Evolutionary conservation across 2,113 vertebrate genomes (phyloP).

Genomic region (Merops nubicus): DNA sequence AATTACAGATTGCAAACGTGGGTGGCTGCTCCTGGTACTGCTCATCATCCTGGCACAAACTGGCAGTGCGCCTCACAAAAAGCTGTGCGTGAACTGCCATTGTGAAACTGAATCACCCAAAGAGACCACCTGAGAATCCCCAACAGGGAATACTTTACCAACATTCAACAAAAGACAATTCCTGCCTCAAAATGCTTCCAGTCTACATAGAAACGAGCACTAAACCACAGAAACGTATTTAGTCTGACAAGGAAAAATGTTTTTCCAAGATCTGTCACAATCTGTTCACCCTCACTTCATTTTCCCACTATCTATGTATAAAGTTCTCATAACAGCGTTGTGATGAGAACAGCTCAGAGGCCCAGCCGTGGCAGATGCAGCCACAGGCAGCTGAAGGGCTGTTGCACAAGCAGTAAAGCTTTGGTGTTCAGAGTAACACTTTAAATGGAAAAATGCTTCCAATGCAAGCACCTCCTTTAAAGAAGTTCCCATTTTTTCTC

Average conservation of each 20-base stretch:
- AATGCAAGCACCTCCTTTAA: fast-evolving
- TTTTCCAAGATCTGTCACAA: not conserved
- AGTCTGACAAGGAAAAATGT: not conserved
- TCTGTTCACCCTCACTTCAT: not conserved
- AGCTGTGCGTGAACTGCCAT: fast-evolving
- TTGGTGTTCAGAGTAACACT: not conserved
- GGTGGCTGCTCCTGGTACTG: fast-evolving
- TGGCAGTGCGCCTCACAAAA: fast-evolving
- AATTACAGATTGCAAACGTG: fast-evolving
- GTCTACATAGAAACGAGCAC: not conserved
- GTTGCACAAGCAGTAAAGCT: not conserved
- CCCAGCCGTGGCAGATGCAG: fast-evolving
- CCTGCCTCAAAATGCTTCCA: not conserved
- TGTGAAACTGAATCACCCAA: no score
- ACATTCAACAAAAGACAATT: not conserved
- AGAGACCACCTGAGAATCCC: not conserved
- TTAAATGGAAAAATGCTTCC: not conserved
- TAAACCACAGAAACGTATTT: fast-evolving
- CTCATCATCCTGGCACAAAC: not conserved
- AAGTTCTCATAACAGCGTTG: not conserved
- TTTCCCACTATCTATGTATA: fast-evolving
- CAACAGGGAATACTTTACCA: no score
- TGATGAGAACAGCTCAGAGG: fast-evolving
- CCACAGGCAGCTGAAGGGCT: not conserved
- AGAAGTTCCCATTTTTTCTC: not conserved